Base-by-base conservation (phyloP, 2,888 invertebrate species). In the Drosophila diplacantha region DNA sequence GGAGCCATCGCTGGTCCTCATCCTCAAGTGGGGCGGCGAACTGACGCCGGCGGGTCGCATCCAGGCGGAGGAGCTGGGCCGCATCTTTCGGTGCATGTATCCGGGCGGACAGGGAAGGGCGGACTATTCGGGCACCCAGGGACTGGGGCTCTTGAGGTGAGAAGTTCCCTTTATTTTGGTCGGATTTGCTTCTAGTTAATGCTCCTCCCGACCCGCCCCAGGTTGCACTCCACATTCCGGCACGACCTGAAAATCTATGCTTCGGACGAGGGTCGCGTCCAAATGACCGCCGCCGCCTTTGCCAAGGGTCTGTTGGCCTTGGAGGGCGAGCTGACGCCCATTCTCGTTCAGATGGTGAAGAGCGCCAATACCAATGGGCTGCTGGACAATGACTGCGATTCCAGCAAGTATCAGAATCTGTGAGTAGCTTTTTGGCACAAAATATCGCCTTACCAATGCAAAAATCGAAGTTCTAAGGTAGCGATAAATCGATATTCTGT, bases 261-360 rank as follows among this genome's bases (percentile, higher is more conserved):
- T 1, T 98, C 98, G 0, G 99, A 99, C 88, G 99, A 99, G 88
- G 99, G 99, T 3, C 91, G 99, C 58, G 99, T 99, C 3, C 99
- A 99, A 89, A 99, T 99, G 98, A 99, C 99, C 0, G 99, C 99
- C 0, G 99, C 99, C 0, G 99, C 99, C 2, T 99, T 99, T 89
- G 98, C 99, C 3, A 99, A 99, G 90, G 99, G 99, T 0, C 90
- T 99, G 31, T 90, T 99, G 9, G 99, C 99, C 0, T 87, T 99
- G 51, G 99, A 99, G 88, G 99, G 99, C 0, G 99, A 99, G 89
- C 90, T 99, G 37, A 98, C 99, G 0, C 99, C 99, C 0, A 99
- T 99, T 86, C 90, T 99, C 46, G 99, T 99, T 50, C 99, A 99
- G 89, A 99, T 99, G 99, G 99, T 99, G 35, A 99, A 99, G 88